Conservation (phyloP, 1,140 invertebrate genomes). For the Mesaphorura yosii region DNA sequence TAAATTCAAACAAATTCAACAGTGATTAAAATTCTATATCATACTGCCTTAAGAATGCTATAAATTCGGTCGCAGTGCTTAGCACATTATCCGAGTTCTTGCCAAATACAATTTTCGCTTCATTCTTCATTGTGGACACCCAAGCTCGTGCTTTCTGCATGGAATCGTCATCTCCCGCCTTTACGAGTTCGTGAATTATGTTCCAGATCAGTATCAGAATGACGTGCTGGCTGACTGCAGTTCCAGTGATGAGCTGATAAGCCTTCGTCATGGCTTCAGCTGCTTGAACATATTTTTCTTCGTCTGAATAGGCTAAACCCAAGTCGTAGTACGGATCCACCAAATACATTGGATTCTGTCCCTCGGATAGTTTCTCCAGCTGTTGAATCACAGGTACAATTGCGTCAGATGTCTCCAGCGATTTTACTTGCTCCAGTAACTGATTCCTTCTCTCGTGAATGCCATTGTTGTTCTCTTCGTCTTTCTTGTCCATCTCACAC, state of each 20-base stretch:
- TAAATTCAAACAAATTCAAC: no score
- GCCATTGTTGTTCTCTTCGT: not conserved
- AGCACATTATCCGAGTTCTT: no score
- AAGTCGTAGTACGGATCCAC: not conserved
- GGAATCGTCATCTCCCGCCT: no score
- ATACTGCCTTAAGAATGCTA: no score
- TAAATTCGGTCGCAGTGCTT: no score
- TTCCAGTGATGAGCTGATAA: not conserved
- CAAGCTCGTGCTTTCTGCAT: no score
- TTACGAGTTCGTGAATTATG: no score
- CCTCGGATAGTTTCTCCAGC: not conserved
- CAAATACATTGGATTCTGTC: not conserved
- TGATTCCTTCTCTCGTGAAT: not conserved
- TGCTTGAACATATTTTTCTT: not conserved
- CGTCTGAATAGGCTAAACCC: not conserved
- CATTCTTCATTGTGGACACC: no score
- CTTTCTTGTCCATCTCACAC: slow-evolving; percentile 4
- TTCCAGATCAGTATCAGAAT: no score
- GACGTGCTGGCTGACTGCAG: no score
- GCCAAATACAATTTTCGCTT: no score
- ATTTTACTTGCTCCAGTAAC: slow-evolving; percentile 1
- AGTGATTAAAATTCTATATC: no score
- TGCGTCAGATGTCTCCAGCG: not conserved
- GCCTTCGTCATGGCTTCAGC: slow-evolving; percentile 3
- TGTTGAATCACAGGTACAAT: not conserved